Evolutionary conservation across 2,888 invertebrate genomes (phyloP), one percentile per base, ranked within the genome.

Genomic region (Cheilosia pagana): DNA sequence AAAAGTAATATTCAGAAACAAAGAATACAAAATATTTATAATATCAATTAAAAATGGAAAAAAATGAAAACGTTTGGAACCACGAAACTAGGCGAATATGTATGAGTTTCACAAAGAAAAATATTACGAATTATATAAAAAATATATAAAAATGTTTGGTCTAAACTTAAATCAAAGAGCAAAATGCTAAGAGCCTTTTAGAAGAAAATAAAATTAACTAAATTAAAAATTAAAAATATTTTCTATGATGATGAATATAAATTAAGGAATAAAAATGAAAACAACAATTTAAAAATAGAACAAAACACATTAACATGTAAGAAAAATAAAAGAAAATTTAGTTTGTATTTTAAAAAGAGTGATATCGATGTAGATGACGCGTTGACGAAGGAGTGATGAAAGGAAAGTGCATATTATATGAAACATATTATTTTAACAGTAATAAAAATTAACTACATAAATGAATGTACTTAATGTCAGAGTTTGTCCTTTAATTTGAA

Each of bases 361-460:
- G 83, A 85, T 85, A 85, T 82, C 71, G 65, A 60, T 67, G 19
- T 59, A 65, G 72, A 70, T 35, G 67, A 82, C 41, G 57, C 41
- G 57, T 63, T 67, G 48, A 74, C 19, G 78, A 74, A 48, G 67
- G 59, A 71, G 72, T 75, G 50, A 77, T 60, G 68, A 55, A 59
- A 75, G 79, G 68, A 79, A 79, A 85, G 74, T 79, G 78, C 74
- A 83, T 79, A 79, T 79, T 76, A 76, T 76, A 76, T 71, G 63
- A 76, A 62, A 82, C 76, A 76, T 76, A 82, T 82, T 82, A 82
- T 82, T 82, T 77, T 82, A 75, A 79, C 39, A 75, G 75, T 75
- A 85, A 79, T 85, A 85, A 75, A 79, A 75, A 41, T 67, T 48
- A 68, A 79, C 45, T 68, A 74, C 67, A 65, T 65, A 75, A 57